Evolutionary conservation across 2,888 invertebrate species (phyloP).

Genomic region (Philhelius pedissequus): DNA sequence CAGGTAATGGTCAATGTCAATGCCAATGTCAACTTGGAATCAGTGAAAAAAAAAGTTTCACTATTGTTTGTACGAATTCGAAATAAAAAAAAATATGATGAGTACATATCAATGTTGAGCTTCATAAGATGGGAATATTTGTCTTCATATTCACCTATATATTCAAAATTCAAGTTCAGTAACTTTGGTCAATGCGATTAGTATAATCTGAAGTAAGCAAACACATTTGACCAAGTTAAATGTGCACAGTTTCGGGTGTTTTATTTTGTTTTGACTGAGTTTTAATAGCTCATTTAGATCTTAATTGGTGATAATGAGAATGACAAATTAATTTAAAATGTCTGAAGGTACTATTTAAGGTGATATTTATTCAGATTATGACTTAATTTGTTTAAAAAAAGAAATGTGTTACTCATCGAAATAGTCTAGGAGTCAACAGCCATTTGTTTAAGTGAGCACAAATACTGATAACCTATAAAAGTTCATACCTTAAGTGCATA

Average conservation of each 20-base stretch:
- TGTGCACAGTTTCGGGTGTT: not conserved
- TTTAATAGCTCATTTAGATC: not conserved
- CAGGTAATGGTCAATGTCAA: constrained; percentile 11
- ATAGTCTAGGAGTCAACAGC: too few species aligned
- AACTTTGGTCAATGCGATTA: not conserved
- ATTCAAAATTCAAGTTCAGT: not conserved
- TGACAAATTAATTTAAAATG: not conserved
- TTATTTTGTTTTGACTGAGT: not conserved
- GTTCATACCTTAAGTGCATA: too few species aligned
- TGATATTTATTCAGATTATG: not conserved
- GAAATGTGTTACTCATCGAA: too few species aligned
- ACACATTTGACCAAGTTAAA: not conserved
- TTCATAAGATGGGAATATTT: not conserved
- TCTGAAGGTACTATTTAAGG: not conserved
- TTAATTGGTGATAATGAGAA: constrained; percentile 11
- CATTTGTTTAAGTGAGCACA: too few species aligned
- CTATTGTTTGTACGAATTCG: not conserved
- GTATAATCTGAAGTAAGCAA: not conserved
- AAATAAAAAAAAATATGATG: not conserved
- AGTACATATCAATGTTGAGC: not conserved
- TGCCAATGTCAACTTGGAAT: constrained; percentile 15
- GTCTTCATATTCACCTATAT: not conserved
- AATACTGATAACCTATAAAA: too few species aligned
- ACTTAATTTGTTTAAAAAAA: not conserved
- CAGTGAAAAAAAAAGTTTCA: not conserved